phyloP scores from a whole-genome alignment of 2,888 invertebrate genomes.

The Spisula subtruncata region DNA sequence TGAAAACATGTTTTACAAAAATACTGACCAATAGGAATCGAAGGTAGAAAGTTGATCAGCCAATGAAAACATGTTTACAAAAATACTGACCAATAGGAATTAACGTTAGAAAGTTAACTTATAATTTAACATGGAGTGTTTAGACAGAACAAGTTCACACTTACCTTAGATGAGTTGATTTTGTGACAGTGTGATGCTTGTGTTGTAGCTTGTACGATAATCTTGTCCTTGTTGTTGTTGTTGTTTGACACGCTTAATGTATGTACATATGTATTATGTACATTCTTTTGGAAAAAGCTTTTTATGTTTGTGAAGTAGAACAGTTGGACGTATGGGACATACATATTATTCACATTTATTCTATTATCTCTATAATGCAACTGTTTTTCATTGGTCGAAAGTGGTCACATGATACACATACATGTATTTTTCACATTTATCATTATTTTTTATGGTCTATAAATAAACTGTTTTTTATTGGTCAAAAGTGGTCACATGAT shows the following conservation, averaged over 20 bases:
- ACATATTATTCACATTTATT: too few species aligned
- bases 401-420: too few species aligned
- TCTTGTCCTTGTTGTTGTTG: neutral
- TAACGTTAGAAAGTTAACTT: neutral
- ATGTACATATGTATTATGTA: too few species aligned
- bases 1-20: neutral
- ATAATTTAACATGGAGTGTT: slow-evolving; percentile 31
- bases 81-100: neutral
- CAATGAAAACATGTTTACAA: neutral
- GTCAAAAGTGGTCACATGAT: too few species aligned
- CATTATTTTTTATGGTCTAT: too few species aligned
- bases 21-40: neutral
- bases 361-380: too few species aligned
- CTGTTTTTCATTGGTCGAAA: too few species aligned
- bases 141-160: slow-evolving; percentile 44
- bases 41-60: neutral
- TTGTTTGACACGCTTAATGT: slow-evolving; percentile 4
- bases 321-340: too few species aligned
- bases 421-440: too few species aligned
- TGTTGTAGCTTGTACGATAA: neutral
- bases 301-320: too few species aligned
- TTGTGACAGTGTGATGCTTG: neutral
- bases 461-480: too few species aligned
- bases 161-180: slow-evolving; percentile 38
- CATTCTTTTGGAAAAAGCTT: too few species aligned